A percentile compares a stretch with the other conserved stretches of the same genome.
phyloP scores from a whole-genome alignment of 2,888 invertebrate species.

The Polyommatus icarus region DNA sequence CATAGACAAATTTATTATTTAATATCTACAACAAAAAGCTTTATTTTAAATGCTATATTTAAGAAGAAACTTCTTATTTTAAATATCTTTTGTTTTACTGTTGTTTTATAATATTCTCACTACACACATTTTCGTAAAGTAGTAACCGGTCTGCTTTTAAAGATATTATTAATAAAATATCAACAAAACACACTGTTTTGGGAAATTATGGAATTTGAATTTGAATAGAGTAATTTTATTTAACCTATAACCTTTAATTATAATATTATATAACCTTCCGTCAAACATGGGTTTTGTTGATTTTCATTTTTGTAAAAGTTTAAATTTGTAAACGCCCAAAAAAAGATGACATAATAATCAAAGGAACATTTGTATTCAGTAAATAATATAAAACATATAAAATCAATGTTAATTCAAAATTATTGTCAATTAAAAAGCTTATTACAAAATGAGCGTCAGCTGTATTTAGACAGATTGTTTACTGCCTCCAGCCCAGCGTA shows the following conservation, averaged over 20 bases:
- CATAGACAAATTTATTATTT: not conserved
- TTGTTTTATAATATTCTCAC: not conserved
- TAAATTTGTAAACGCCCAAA: not conserved
- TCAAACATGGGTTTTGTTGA: not conserved
- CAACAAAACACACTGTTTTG: not conserved
- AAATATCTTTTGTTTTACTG: not conserved
- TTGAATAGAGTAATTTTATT: no score
- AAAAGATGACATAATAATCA: not conserved
- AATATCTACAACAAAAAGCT: not conserved
- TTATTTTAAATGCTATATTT: slow-evolving; percentile 1
- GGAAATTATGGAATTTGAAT: not conserved
- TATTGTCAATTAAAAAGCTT: slow-evolving; percentile 8
- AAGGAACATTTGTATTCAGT: not conserved
- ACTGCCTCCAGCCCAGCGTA: not conserved
- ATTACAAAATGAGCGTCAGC: not conserved
- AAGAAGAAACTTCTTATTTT: not conserved
- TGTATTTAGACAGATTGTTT: not conserved
- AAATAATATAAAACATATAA: not conserved
- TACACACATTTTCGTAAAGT: not conserved
- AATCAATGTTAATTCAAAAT: slow-evolving; percentile 2
- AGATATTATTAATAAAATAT: not conserved
- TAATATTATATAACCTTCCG: not conserved
- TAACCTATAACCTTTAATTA: no score
- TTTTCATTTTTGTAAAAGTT: not conserved
- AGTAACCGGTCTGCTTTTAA: not conserved